Conservation (phyloP, 2,888 invertebrate genomes). For the Calephelis perditalis region DNA sequence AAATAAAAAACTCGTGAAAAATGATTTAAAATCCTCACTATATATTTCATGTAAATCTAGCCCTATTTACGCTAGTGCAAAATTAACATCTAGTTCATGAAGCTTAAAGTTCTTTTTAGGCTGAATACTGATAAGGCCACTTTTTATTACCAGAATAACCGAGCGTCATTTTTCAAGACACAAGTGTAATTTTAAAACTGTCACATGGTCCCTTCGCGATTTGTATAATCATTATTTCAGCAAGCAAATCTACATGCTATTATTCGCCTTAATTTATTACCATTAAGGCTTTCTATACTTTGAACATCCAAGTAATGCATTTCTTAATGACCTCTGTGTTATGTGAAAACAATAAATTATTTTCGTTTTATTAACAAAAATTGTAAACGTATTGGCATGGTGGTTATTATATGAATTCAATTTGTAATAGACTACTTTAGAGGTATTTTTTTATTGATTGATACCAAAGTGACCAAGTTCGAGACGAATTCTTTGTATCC, state of each 20-base stretch:
- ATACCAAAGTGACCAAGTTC: no score
- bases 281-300: slow-evolving; percentile 23
- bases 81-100: neutral
- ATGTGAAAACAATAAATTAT: slow-evolving; percentile 31
- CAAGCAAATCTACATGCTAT: slow-evolving; percentile 20
- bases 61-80: neutral
- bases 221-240: slow-evolving; percentile 39
- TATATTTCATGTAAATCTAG: neutral
- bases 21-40: slow-evolving; percentile 3
- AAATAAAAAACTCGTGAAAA: slow-evolving; percentile 1
- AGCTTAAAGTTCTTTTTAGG: slow-evolving; percentile 21
- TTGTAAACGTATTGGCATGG: neutral
- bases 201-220: slow-evolving; percentile 43
- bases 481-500: no score
- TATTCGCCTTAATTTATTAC: slow-evolving; percentile 22
- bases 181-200: slow-evolving; percentile 46
- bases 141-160: slow-evolving; percentile 22
- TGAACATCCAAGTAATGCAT: slow-evolving; percentile 13
- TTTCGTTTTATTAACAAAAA: slow-evolving; percentile 6
- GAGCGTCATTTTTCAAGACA: slow-evolving; percentile 44
- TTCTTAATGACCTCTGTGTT: slow-evolving; percentile 25
- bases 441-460: no score
- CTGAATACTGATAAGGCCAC: slow-evolving; percentile 21
- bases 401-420: neutral
- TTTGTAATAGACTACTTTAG: neutral